phyloP scores from a whole-genome alignment of 2,113 vertebrate species.

The Phylloscopus whistleri region DNA sequence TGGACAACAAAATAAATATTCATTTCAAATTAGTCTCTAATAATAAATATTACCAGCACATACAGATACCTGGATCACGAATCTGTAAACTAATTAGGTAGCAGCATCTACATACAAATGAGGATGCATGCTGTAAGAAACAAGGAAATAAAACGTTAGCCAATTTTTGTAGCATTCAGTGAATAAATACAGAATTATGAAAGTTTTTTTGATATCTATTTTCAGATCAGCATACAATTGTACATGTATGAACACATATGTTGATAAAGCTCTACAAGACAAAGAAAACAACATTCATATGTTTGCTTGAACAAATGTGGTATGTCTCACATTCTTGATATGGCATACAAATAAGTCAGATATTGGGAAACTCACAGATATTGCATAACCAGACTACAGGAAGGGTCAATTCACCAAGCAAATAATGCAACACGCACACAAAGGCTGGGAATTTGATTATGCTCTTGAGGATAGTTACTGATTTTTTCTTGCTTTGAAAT shows the following conservation, averaged over 20 bases:
- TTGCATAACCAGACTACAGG: background rate
- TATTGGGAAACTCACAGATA: background rate
- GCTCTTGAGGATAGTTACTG: background rate
- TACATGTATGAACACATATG: background rate
- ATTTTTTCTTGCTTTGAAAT: background rate
- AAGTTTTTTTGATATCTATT: background rate
- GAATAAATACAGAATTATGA: background rate
- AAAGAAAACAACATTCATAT: background rate
- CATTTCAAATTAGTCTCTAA: conserved; percentile 19
- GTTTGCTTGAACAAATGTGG: background rate
- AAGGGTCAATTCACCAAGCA: background rate
- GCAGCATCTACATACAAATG: conserved; percentile 6
- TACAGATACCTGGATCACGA: background rate
- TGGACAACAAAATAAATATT: conserved; percentile 32
- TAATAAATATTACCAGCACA: conserved; percentile 22
- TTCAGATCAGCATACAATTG: background rate
- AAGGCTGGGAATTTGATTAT: background rate
- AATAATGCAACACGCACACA: background rate
- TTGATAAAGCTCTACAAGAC: background rate
- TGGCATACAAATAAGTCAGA: background rate
- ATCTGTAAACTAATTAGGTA: conserved; percentile 32
- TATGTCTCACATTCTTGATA: background rate
- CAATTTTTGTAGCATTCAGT: background rate
- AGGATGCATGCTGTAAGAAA: background rate
- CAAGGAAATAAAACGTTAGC: background rate